phyloP scores from a whole-genome alignment of 2,888 invertebrate genomes.

The Ophion obscuratus region DNA sequence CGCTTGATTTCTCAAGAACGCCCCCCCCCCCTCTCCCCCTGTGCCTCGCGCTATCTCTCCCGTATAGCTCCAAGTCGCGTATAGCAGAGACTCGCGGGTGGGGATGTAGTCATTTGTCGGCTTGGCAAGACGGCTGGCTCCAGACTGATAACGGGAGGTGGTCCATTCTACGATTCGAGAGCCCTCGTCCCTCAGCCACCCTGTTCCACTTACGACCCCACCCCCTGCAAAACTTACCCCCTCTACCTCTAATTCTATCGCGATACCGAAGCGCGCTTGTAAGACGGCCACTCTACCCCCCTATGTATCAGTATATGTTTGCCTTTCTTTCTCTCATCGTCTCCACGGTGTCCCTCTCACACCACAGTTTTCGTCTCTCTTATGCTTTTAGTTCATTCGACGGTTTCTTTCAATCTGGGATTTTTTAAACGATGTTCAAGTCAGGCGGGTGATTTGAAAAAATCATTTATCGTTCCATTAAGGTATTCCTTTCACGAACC shows the following conservation, averaged over 20 bases:
- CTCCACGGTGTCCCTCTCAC: constrained; percentile 5
- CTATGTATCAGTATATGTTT: constrained; percentile 30
- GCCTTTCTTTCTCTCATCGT: constrained; percentile 45
- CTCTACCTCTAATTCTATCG: constrained; percentile 54
- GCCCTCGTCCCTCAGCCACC: constrained; percentile 68
- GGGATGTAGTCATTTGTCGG: constrained; percentile 83
- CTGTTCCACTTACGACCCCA: constrained; percentile 70
- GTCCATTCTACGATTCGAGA: constrained; percentile 81
- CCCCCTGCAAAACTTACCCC: constrained; percentile 49
- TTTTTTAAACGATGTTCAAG: background rate
- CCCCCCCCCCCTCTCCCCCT: constrained; percentile 1
- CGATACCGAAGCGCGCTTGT: constrained; percentile 70
- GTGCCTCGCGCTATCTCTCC: constrained; percentile 1
- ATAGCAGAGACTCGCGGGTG: constrained; percentile 69
- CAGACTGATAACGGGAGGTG: constrained; percentile 82
- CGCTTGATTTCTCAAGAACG: constrained; percentile 56
- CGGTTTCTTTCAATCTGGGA: constrained; percentile 2
- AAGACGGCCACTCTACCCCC: constrained; percentile 72
- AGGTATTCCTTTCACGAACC: too few relatives aligned
- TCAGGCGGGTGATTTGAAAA: too few relatives aligned
- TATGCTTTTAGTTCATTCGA: background rate
- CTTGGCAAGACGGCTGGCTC: constrained; percentile 81
- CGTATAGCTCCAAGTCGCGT: constrained; percentile 73
- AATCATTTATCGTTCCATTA: too few relatives aligned
- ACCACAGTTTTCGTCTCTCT: background rate